A percentile compares a stretch with the other conserved stretches of the same genome.
These are phyloP conservation scores for Anhinga anhinga DNA, from an alignment of 2,113 vertebrate genomes.

Conservation along the genomic window DNA sequence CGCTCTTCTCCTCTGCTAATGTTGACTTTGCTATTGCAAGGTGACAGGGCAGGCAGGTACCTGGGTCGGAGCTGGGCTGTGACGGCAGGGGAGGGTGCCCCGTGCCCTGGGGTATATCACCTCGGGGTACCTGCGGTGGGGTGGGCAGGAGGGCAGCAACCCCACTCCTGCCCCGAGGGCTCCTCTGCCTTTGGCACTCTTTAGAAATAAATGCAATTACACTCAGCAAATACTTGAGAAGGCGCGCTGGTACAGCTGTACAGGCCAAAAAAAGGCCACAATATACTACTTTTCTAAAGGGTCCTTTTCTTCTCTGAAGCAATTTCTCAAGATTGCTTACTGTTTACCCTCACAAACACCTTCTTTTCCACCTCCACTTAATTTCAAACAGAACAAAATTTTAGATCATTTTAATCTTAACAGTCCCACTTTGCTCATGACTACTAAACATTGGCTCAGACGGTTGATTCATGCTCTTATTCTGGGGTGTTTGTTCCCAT, in stretches of 20 bases:
- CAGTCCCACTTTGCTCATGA: neutral
- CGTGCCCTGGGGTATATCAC: fast-evolving
- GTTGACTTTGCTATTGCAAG: neutral
- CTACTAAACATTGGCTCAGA: neutral
- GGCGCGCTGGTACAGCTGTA: neutral
- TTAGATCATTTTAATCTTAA: neutral
- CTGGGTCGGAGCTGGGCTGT: neutral
- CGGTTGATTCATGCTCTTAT: neutral
- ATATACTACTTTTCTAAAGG: neutral
- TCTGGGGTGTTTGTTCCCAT: neutral
- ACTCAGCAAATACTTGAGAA: neutral
- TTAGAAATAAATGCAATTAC: neutral
- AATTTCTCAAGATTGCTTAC: neutral
- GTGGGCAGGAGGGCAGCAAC: neutral
- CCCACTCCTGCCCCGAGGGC: neutral
- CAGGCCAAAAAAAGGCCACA: neutral
- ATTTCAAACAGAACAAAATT: neutral
- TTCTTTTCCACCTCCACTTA: neutral
- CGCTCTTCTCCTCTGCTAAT: neutral
- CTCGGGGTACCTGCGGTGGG: too few relatives aligned
- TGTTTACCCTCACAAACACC: neutral
- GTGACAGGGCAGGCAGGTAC: neutral
- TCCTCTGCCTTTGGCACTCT: neutral
- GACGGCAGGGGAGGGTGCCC: neutral
- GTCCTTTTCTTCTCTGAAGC: neutral